These are phyloP conservation scores for Drosophila glabriapex DNA, from an alignment of 2,888 invertebrate genomes.

Conservation along the genomic window DNA sequence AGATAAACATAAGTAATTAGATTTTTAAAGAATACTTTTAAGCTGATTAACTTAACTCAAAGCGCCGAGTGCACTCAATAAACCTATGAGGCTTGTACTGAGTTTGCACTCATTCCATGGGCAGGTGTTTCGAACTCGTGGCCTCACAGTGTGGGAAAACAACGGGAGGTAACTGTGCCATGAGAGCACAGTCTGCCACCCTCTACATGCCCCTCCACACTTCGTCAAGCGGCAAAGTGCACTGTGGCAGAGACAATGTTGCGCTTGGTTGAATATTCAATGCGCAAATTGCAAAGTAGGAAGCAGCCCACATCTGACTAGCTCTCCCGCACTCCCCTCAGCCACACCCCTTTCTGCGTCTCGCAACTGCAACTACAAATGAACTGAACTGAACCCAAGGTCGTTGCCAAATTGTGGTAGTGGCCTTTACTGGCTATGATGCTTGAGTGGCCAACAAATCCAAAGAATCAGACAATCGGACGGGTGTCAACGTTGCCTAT, in stretches of 20 bases:
- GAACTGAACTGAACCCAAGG: slow-evolving; percentile 37
- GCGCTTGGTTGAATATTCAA: slow-evolving; percentile 75
- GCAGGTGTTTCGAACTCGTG: slow-evolving; percentile 58
- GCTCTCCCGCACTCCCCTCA: background rate
- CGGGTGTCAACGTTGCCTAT: slow-evolving; percentile 43
- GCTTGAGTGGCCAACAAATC: slow-evolving; percentile 58
- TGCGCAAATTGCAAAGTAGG: slow-evolving; percentile 70
- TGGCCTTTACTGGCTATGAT: slow-evolving; percentile 28
- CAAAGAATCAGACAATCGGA: slow-evolving; percentile 34
- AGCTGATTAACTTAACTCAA: slow-evolving; percentile 38
- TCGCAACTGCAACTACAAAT: background rate
- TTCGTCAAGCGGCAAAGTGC: slow-evolving; percentile 26
- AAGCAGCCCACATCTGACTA: slow-evolving; percentile 51
- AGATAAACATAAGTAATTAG: slow-evolving; percentile 36
- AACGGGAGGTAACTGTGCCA: slow-evolving; percentile 71
- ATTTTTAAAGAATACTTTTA: slow-evolving; percentile 59
- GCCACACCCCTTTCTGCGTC: background rate
- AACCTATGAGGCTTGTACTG: background rate
- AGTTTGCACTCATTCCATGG: slow-evolving; percentile 12
- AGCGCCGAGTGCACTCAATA: slow-evolving; percentile 43
- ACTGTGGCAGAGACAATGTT: slow-evolving; percentile 54
- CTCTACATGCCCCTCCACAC: background rate
- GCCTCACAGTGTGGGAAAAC: slow-evolving; percentile 69
- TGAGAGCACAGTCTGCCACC: slow-evolving; percentile 45
- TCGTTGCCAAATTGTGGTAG: slow-evolving; percentile 64